Evolutionary conservation across 1,140 invertebrate genomes (phyloP), one percentile per base, ranked within the genome.

Genomic region (Drosophila hydei): DNA sequence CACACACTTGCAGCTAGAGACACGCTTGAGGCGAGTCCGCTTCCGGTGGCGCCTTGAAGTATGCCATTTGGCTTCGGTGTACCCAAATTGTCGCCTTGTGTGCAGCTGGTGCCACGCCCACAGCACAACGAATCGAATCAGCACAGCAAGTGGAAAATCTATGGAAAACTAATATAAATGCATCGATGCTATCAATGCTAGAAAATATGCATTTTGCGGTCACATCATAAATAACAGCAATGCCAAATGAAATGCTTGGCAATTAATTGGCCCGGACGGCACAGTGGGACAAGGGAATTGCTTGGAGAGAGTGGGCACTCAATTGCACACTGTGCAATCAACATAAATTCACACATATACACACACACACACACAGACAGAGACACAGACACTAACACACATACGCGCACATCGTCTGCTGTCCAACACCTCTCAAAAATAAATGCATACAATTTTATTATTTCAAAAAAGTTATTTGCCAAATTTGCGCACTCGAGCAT

Each of bases 361-460:
- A 25, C n/a, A 38, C 30, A 61, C 55, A 27, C 27, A 40, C 27
- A 48, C 19, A 68, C 50, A 12, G 4, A 30, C 73, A 62, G 48
- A 33, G 14, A 30, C 74, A 9, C 18, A 54, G 16, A 12, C 30
- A 36, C 27, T 48, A 48, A 27, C 42, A 47, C 27, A 36, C 23
- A 69, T 38, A n/a, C 8, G 56, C 19, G 18, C 48, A 4, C 12
- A n/a, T 16, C 7, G 23, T 45, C 19, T 38, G 8, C 21, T 42
- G 9, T n/a, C 23, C 42, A 25, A 12, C 55, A 16, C 45, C 9
- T 48, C 30, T 19, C 52, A 56, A 27, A 59, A 73, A 61, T 73
- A 80, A 80, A 80, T 72, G 76, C 68, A 79, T 75, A 76, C 78
- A 76, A 80, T 80, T 77, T 80, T 87, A 80, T 85, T 87, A 85